A percentile compares a stretch with the other conserved stretches of the same genome.
Conservation (phyloP, 2,888 invertebrate genomes). For the Drosophila kanekoi region DNA sequence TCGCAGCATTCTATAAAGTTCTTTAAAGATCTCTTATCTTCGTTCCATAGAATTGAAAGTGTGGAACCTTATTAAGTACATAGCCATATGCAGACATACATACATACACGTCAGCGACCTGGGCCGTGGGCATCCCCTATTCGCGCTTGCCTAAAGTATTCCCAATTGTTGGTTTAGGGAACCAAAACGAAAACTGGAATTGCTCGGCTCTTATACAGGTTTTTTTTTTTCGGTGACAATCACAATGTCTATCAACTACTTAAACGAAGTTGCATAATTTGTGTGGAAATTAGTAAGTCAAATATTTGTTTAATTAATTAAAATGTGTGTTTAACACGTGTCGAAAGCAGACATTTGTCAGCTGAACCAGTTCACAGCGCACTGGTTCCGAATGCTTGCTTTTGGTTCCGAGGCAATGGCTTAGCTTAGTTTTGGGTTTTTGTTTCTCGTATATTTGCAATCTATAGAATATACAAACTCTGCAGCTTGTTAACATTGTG, state of each 20-base stretch:
- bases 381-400: background rate
- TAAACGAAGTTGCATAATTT: slow-evolving; percentile 22
- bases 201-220: slow-evolving; percentile 1
- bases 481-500: slow-evolving; percentile 44
- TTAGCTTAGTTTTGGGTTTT: background rate
- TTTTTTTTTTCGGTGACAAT: background rate
- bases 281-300: slow-evolving; percentile 13
- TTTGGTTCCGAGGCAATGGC: background rate
- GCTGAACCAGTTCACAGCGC: slow-evolving; percentile 12
- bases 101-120: too few relatives aligned
- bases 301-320: slow-evolving; percentile 7
- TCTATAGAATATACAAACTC: slow-evolving; percentile 27
- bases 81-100: too few relatives aligned
- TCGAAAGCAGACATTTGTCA: background rate
- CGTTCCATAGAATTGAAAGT: background rate
- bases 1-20: too few relatives aligned
- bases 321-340: background rate
- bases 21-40: too few relatives aligned
- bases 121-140: slow-evolving; percentile 5
- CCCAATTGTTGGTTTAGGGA: slow-evolving; percentile 3
- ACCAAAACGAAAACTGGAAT: slow-evolving; percentile 16
- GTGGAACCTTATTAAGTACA: background rate
- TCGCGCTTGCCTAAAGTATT: background rate
- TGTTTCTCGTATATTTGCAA: slow-evolving; percentile 7
- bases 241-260: slow-evolving; percentile 22